phyloP scores from a whole-genome alignment of 2,113 vertebrate genomes.

The Notiomystis cincta region DNA sequence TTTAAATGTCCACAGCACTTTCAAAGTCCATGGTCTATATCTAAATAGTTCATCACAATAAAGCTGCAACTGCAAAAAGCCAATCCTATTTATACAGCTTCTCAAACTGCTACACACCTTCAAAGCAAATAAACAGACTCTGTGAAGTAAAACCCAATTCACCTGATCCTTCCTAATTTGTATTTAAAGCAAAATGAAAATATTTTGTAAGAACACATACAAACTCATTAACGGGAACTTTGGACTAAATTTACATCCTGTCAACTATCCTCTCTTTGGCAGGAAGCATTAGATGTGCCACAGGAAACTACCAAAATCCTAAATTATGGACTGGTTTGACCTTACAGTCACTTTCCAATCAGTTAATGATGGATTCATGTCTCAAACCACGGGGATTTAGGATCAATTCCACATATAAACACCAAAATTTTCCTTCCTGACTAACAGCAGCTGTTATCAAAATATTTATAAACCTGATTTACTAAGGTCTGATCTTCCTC shows the following conservation, averaged over 20 bases:
- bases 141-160: background rate
- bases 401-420: background rate
- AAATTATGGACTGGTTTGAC: background rate
- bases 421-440: background rate
- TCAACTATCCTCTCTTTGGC: background rate
- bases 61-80: background rate
- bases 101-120: background rate
- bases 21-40: background rate
- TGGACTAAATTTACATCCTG: background rate
- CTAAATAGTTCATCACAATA: background rate
- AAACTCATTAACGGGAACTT: background rate
- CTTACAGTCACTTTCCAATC: background rate
- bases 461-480: background rate
- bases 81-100: background rate
- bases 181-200: background rate
- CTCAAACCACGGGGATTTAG: background rate
- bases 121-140: background rate
- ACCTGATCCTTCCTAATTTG: background rate
- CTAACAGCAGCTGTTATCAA: background rate
- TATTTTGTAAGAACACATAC: background rate
- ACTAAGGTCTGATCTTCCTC: background rate
- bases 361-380: background rate
- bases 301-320: background rate
- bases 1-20: background rate
- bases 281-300: background rate